These are phyloP conservation scores for Ptilorrhoa leucosticta DNA, from an alignment of 2,113 vertebrate genomes.

Conservation along the genomic window DNA sequence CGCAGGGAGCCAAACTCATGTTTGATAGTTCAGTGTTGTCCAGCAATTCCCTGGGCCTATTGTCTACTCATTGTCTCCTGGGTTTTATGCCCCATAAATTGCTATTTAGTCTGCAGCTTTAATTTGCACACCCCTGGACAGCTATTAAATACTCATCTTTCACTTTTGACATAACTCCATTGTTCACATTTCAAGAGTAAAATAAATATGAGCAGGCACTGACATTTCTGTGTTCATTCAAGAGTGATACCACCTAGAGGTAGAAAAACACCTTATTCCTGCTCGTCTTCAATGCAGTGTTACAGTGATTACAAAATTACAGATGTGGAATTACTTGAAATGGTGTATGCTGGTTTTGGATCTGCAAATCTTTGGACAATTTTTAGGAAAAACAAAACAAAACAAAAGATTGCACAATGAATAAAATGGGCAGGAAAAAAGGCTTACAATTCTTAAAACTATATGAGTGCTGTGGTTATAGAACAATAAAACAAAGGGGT, in stretches of 20 bases:
- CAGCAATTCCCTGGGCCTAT: not conserved
- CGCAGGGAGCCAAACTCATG: accelerated
- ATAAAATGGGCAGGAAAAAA: not conserved
- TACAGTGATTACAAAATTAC: not conserved
- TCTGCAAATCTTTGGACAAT: not conserved
- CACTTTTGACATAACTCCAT: not conserved
- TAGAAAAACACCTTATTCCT: not conserved
- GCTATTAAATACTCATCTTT: not conserved
- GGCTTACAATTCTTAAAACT: not conserved
- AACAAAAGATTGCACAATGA: not conserved
- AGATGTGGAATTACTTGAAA: not conserved
- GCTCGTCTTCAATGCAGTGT: not conserved
- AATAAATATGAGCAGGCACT: not conserved
- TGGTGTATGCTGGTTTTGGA: not conserved
- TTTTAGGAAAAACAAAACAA: not conserved
- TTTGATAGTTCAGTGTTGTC: not conserved
- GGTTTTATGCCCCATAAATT: not conserved
- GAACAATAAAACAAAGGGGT: not conserved
- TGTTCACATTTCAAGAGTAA: not conserved
- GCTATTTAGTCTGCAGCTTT: not conserved
- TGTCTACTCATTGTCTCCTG: not conserved
- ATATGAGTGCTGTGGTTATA: not conserved
- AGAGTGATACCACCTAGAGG: not conserved
- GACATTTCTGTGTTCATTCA: not conserved
- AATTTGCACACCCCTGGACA: not conserved